phyloP scores from a whole-genome alignment of 2,797 vertebrate species.

The Emys orbicularis region DNA sequence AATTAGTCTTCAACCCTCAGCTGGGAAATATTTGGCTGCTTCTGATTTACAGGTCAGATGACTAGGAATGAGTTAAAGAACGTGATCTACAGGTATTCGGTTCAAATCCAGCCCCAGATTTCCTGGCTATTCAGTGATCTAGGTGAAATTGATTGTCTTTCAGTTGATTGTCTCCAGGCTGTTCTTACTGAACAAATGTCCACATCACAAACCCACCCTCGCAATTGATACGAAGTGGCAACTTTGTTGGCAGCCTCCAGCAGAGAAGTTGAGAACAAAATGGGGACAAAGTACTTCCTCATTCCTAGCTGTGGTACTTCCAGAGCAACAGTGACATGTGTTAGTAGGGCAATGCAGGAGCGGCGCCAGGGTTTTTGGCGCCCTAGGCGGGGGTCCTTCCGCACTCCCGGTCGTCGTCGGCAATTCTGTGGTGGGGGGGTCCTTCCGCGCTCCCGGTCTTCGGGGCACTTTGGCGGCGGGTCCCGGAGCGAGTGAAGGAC shows the following conservation, averaged over 20 bases:
- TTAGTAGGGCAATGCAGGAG: not conserved
- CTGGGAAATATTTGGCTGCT: not conserved
- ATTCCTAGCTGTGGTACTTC: not conserved
- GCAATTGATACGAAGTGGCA: not conserved
- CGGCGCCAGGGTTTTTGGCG: too few species aligned
- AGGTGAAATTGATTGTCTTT: not conserved
- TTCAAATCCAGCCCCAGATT: fast-evolving
- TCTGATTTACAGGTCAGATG: fast-evolving
- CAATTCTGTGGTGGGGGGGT: too few species aligned
- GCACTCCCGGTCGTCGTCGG: too few species aligned
- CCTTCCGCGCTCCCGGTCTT: too few species aligned
- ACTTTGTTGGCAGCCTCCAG: not conserved
- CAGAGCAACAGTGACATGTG: not conserved
- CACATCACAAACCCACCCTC: not conserved
- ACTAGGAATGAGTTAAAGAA: not conserved
- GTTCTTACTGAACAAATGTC: not conserved
- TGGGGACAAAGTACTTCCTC: not conserved
- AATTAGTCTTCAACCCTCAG: not conserved
- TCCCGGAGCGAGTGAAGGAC: too few species aligned
- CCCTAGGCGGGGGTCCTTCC: too few species aligned
- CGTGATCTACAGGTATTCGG: not conserved
- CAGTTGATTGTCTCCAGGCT: not conserved
- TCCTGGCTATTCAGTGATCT: not conserved
- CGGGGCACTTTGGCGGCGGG: too few species aligned
- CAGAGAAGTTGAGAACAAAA: not conserved